Evolutionary conservation across 2,113 vertebrate species (phyloP).

Genomic region (Mixornis gularis): DNA sequence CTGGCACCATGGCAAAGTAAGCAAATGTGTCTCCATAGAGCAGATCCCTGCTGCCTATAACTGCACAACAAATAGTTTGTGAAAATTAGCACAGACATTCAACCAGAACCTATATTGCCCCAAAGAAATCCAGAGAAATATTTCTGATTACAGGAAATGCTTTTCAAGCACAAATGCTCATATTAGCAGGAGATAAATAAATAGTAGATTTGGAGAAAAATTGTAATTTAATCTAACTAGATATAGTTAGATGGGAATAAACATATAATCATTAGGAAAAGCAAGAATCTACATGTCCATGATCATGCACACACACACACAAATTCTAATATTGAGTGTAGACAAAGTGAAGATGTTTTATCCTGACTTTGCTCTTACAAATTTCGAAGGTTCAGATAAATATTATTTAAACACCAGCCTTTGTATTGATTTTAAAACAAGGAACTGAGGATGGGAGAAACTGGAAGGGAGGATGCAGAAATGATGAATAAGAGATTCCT

Average conservation of each 20-base stretch:
- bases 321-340: neutral
- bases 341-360: neutral
- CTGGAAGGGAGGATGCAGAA: neutral
- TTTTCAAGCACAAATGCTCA: neutral
- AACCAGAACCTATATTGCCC: neutral
- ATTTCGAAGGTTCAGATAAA: neutral
- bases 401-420: neutral
- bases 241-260: neutral
- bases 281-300: neutral
- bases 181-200: neutral
- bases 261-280: neutral
- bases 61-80: neutral
- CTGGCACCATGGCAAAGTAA: neutral
- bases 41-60: neutral
- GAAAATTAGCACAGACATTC: neutral
- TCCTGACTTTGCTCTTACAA: neutral
- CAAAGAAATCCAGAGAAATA: neutral
- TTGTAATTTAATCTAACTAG: neutral
- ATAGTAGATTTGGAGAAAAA: neutral
- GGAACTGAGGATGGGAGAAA: neutral
- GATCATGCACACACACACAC: rapidly evolving
- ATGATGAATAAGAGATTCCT: neutral
- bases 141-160: neutral
- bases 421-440: neutral
- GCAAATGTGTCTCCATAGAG: neutral